Evolutionary conservation across 2,888 invertebrate genomes (phyloP).

Genomic region (Scrobipalpa atriplicella): DNA sequence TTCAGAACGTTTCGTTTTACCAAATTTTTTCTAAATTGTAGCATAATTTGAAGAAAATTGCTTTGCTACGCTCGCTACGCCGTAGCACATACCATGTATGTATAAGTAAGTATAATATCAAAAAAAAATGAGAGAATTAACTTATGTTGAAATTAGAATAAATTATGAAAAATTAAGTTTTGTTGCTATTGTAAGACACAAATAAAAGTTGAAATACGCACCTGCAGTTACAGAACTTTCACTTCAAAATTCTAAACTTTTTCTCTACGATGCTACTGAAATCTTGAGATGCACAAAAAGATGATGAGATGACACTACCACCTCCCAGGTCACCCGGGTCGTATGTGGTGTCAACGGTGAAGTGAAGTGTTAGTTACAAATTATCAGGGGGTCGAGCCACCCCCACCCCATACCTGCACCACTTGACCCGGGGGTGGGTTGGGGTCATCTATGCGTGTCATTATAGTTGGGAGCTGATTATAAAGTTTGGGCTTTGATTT

Average conservation of each 20-base stretch:
- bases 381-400: slow-evolving; percentile 58
- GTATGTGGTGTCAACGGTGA: slow-evolving; percentile 64
- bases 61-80: background rate
- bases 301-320: slow-evolving; percentile 50
- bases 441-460: slow-evolving; percentile 71
- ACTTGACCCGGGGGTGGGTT: slow-evolving; percentile 69
- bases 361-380: slow-evolving; percentile 73
- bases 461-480: slow-evolving; percentile 24
- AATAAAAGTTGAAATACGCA: background rate
- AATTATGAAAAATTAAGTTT: background rate
- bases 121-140: background rate
- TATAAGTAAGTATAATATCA: background rate
- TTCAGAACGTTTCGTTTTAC: too few species aligned
- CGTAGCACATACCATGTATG: background rate
- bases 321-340: slow-evolving; percentile 69
- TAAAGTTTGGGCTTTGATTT: background rate
- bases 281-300: slow-evolving; percentile 42
- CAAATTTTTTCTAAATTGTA: too few species aligned
- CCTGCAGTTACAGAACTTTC: background rate
- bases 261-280: background rate
- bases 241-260: background rate
- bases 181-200: background rate
- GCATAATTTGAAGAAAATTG: background rate
- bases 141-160: background rate
- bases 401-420: slow-evolving; percentile 70